These are phyloP conservation scores for Propsilocerus akamusi DNA, from an alignment of 1,140 invertebrate genomes.

Conservation along the genomic window DNA sequence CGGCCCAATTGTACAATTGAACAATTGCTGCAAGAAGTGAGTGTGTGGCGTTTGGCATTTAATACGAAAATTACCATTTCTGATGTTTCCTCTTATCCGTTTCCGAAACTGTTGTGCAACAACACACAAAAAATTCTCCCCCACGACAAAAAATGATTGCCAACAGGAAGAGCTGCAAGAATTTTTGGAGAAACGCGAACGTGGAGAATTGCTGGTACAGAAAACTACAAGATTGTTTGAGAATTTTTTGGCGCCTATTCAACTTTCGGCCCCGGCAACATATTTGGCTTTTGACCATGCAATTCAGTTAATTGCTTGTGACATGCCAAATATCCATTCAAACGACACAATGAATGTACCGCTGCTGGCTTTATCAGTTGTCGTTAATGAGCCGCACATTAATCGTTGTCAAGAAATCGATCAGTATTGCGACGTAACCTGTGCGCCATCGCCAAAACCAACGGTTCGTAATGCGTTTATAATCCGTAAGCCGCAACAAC, in stretches of 20 bases:
- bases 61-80: slow-evolving; percentile 1
- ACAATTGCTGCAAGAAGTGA: background rate
- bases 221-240: background rate
- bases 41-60: background rate
- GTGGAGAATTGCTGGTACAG: background rate
- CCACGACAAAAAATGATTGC: too few relatives aligned
- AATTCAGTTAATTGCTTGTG: background rate
- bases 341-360: background rate
- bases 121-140: too few relatives aligned
- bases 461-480: background rate
- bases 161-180: background rate
- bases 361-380: background rate
- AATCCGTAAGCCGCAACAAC: background rate
- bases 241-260: background rate
- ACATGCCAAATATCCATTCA: background rate
- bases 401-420: background rate
- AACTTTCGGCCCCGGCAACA: background rate
- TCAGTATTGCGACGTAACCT: background rate
- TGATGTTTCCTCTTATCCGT: background rate
- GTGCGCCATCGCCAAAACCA: background rate
- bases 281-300: background rate
- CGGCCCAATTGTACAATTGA: background rate
- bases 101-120: background rate
- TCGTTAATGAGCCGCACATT: slow-evolving; percentile 1
- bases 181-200: background rate